A percentile compares a stretch with the other conserved stretches of the same genome.
These are phyloP conservation scores for Cremastobaeus sp. DNA, from an alignment of 2,888 invertebrate species.

Conservation along the genomic window DNA sequence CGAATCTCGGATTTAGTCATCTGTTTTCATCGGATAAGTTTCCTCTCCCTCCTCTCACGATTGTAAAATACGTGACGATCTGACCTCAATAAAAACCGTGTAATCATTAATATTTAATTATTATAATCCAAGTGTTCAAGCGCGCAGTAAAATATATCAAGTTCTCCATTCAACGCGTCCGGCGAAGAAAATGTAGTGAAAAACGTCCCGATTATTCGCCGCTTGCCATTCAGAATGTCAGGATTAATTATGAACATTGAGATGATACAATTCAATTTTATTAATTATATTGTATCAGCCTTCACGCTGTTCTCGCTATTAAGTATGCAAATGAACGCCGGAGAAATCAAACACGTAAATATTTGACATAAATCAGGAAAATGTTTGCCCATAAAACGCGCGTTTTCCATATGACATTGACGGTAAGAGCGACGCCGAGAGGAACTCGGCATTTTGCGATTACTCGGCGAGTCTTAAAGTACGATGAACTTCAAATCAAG, in stretches of 20 bases:
- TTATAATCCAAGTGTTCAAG: slow-evolving; percentile 13
- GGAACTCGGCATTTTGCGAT: background rate
- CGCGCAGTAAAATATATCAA: slow-evolving; percentile 10
- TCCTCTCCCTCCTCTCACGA: background rate
- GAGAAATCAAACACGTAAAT: slow-evolving; percentile 6
- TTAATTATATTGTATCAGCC: slow-evolving; percentile 10
- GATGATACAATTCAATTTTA: slow-evolving; percentile 13
- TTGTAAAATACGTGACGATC: background rate
- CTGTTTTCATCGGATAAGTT: too few relatives aligned
- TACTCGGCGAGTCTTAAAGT: slow-evolving; percentile 31
- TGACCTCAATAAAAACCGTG: slow-evolving; percentile 9
- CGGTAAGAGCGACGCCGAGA: background rate
- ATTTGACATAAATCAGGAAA: slow-evolving; percentile 7
- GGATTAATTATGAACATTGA: slow-evolving; percentile 6
- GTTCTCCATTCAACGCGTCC: too few relatives aligned
- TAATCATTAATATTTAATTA: slow-evolving; percentile 40
- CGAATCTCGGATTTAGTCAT: too few relatives aligned
- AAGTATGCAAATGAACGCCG: slow-evolving; percentile 10
- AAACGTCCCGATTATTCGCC: too few relatives aligned
- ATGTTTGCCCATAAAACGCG: background rate
- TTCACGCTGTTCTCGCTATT: slow-evolving; percentile 6
- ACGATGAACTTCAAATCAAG: slow-evolving; percentile 52
- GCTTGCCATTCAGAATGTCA: slow-evolving; percentile 2
- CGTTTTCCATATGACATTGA: background rate
- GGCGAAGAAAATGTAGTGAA: too few relatives aligned